Conservation (phyloP, 2,113 vertebrate genomes). For the Pongo pygmaeus region DNA sequence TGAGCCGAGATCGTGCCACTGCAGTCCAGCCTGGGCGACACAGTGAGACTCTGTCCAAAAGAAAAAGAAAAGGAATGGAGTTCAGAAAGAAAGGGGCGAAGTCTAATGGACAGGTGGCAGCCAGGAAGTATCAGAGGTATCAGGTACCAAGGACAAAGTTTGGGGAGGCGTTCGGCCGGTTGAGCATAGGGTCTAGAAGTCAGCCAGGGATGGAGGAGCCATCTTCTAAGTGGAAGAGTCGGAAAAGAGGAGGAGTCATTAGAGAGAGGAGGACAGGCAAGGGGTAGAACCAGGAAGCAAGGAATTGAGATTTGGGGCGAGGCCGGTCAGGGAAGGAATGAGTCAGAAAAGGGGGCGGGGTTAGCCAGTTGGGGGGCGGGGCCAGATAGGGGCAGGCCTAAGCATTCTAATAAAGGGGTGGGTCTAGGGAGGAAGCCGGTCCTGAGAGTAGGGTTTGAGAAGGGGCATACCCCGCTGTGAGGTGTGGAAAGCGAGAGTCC, state of each 20-base stretch:
- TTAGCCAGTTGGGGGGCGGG: background rate
- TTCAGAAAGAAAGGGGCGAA: background rate
- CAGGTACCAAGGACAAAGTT: background rate
- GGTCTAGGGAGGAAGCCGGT: background rate
- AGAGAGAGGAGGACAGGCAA: background rate
- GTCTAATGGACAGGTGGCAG: background rate
- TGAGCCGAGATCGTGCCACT: no score
- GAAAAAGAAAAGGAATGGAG: background rate
- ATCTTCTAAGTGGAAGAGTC: background rate
- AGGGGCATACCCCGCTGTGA: no score
- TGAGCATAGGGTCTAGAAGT: background rate
- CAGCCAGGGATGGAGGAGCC: background rate
- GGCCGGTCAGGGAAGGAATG: background rate
- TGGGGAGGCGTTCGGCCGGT: background rate
- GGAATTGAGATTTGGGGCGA: background rate
- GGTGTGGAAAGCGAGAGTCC: background rate
- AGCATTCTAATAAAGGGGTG: background rate
- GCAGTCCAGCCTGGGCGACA: no score
- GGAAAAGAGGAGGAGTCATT: background rate
- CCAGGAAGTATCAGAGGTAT: background rate
- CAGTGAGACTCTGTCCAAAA: no score
- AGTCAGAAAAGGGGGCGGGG: background rate
- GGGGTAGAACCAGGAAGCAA: background rate
- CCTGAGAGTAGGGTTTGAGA: background rate
- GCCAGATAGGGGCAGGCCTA: background rate